Evolutionary conservation across 2,113 vertebrate species (phyloP), one percentile per base, ranked within the genome.

Genomic region (Gopherus flavomarginatus): DNA sequence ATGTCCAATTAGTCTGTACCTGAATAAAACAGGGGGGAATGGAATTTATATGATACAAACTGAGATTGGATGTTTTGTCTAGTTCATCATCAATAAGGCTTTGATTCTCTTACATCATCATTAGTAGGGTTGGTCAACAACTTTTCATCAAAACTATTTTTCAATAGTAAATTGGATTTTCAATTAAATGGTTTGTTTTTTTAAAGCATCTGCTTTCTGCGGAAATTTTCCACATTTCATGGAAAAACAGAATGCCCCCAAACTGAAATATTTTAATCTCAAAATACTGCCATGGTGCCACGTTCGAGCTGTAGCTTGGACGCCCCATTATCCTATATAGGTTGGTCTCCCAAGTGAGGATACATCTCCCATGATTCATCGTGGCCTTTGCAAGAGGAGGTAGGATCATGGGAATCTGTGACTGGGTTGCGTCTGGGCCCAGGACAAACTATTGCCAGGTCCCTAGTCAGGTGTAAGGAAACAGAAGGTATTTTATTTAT

Each of bases 1-100:
- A 24, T 0, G 13, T 57, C 97, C 97, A 72, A 95, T 16, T 83
- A 97, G 56, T 8, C 96, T 95, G 94, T 96, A 92, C 90, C 97
- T 97, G 90, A 38, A 44, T 5, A 90, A 52, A 81, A 89, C 0
- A 81, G 75, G 10, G 14, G 12, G 80, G 12, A 87, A 44, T 47
- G 54, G 65, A 38, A 44, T 8, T 79, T 17, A 29, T 3, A 54
- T 19, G 17, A 0, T 0, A 5, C 89, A 85, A 8, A 11, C 11
- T 22, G 42, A 9, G 24, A 11, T 77, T 47, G 57, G 44, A 1
- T 9, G 27, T 11, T 2, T 50, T 10, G 21, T 14, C 62, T 83
- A 0, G 0, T 80, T 19, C 65, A 47, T 6, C 81, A 35, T 5
- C 85, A 84, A 85, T 19, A 47, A 3, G 19, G 14, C 22, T 69